phyloP scores from a whole-genome alignment of 1,140 invertebrate species.

The Drosophila willistoni region DNA sequence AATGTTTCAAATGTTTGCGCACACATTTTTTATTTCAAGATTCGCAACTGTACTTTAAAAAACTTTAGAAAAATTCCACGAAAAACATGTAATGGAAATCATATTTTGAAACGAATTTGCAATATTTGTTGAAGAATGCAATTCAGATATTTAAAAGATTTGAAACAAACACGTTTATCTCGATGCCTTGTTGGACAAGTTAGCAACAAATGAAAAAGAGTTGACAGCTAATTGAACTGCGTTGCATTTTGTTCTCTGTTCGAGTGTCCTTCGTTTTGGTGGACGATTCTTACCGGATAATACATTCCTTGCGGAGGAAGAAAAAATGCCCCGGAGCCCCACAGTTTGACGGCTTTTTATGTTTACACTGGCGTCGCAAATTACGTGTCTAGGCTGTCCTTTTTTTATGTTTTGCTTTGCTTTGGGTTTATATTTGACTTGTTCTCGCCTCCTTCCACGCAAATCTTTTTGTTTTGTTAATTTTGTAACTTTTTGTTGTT shows the following conservation, averaged over 20 bases:
- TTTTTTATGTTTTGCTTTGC: slow-evolving; percentile 31
- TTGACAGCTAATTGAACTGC: slow-evolving; percentile 30
- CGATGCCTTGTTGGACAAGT: no score
- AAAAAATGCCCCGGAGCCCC: slow-evolving; percentile 95
- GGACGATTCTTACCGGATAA: slow-evolving; percentile 90
- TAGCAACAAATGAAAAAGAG: background rate
- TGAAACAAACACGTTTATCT: no score
- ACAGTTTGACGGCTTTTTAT: slow-evolving; percentile 94
- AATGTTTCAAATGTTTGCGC: no score
- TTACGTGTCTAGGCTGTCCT: slow-evolving; percentile 45
- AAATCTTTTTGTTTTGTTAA: slow-evolving; percentile 25
- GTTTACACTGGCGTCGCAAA: slow-evolving; percentile 73
- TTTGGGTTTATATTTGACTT: background rate
- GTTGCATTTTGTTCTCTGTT: slow-evolving; percentile 35
- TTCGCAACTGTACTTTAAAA: no score
- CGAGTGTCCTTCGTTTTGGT: slow-evolving; percentile 31
- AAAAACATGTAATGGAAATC: no score
- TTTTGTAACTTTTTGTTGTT: slow-evolving; percentile 43
- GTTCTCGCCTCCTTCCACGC: background rate
- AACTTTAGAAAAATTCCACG: no score
- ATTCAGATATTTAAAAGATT: no score
- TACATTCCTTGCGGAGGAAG: slow-evolving; percentile 96
- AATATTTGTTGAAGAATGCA: no score
- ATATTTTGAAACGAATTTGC: no score
- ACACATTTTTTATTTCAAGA: no score